Evolutionary conservation across 1,140 invertebrate species (phyloP), one percentile per base, ranked within the genome.

Genomic region (Batillaria attramentaria): DNA sequence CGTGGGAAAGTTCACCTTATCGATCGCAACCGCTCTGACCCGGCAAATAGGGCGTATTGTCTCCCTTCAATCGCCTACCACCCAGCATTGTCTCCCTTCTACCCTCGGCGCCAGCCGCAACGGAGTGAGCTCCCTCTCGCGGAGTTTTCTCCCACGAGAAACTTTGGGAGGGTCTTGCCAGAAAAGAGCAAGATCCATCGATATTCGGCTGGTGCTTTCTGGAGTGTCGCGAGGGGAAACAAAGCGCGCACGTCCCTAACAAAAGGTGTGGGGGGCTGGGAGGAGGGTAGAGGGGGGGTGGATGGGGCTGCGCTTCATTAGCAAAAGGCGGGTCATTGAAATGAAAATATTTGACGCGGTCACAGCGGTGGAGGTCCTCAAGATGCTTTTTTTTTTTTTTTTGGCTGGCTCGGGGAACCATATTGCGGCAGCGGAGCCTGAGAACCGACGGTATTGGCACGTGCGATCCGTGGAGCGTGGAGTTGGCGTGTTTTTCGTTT

Each of bases 331-430:
- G 33, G 57, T 62, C 33, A 62, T 62, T 62, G 57, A 62, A 62
- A 62, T 62, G 57, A 62, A 62, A 62, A 62, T 62, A 62, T 62
- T 62, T 62, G 57, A 62, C 57, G n/a, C 57, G 57, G 57, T 62
- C 57, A 24, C 57, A 31, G n/a, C 24, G 10, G 10, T 24, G 24
- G 24, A 62, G 57, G 57, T 62, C 57, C 33, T 62, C 57, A n/a
- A 62, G 57, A 28, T n/a, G 57, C 33, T 18, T 62, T n/a, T n/a
- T n/a, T n/a, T n/a, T n/a, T n/a, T n/a, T n/a, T n/a, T n/a, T n/a
- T n/a, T n/a, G n/a, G n/a, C n/a, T n/a, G n/a, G n/a, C 57, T 62
- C 8, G 10, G n/a, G n/a, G 10, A 24, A 31, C 57, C 57, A 8
- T 31, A 24, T 8, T 62, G 57, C 57, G 24, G 57, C 57, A 31